Evolutionary conservation across 2,888 invertebrate species (phyloP), one percentile per base, ranked within the genome.

Genomic region (Nineta flava): DNA sequence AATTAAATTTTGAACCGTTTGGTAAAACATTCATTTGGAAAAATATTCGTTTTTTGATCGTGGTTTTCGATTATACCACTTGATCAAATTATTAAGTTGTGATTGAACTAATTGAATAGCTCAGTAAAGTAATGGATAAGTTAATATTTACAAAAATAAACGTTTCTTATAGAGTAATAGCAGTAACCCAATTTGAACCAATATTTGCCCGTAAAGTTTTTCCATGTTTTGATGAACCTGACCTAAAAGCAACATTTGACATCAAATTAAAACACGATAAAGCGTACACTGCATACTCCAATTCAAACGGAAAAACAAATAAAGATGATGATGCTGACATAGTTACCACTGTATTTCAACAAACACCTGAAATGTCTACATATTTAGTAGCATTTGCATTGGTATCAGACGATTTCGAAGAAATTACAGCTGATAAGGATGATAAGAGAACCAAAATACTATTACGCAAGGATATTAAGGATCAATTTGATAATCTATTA

Each of bases 191-290:
- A 53, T 76, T 84, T 48, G 79, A 83, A 60, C 73, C 79, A 0
- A 76, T 76, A 1, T 72, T 73, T 51, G 80, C 82, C 0, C 74
- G 83, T 1, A 70, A 73, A 43, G 83, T 78, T 0, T 85, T 86
- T 61, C 86, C 86, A 0, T 86, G 86, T 59, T 85, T 79, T 58
- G 86, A 86, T 57, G 81, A 83, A 58, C 86, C 87, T 0, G 68
- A 67, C 0, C 62, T 76, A 34, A 86, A 85, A 58, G 80, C 86
- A 0, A 65, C 66, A n/a, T 85, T 83, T 59, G 67, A 72, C 32
- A 72, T 83, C 12, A 71, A 70, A 2, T 70, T 85, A 48, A 77
- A 70, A 26, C 75, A 81, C 43, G 70, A 73, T 6, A 56, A 56
- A 6, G 59, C 56, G 2, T 67, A 66, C 38, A 53, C 10, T n/a